These are phyloP conservation scores for Philaenus spumarius DNA, from an alignment of 1,140 invertebrate genomes.

Conservation along the genomic window DNA sequence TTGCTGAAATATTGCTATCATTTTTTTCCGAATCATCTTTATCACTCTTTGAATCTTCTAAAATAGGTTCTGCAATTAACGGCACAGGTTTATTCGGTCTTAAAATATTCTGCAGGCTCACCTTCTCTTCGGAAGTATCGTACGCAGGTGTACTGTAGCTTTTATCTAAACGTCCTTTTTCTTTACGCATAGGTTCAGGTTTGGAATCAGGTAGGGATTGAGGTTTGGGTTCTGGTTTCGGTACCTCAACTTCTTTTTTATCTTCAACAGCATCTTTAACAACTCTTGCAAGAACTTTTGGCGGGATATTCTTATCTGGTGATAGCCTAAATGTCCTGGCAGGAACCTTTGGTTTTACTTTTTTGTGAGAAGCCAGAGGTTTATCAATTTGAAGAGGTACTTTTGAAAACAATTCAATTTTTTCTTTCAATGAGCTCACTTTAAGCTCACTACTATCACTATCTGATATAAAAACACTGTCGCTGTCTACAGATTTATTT, in stretches of 20 bases:
- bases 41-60: slow-evolving; percentile 11
- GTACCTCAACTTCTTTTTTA: background rate
- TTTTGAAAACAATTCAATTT: slow-evolving; percentile 28
- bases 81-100: slow-evolving; percentile 1
- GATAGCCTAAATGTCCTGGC: slow-evolving; percentile 30
- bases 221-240: no score
- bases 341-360: slow-evolving; percentile 33
- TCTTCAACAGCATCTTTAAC: background rate
- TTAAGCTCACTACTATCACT: slow-evolving; percentile 4
- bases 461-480: slow-evolving; percentile 7
- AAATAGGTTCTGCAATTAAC: slow-evolving; percentile 7
- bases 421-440: slow-evolving; percentile 21
- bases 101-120: slow-evolving; percentile 26
- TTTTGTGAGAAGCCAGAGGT: background rate
- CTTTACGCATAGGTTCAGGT: slow-evolving; percentile 26
- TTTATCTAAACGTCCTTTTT: slow-evolving; percentile 58
- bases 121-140: slow-evolving; percentile 38
- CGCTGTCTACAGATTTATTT: slow-evolving; percentile 9
- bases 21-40: slow-evolving; percentile 31
- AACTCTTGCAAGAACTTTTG: background rate
- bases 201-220: no score
- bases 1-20: slow-evolving; percentile 21
- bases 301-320: background rate
- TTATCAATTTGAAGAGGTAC: background rate
- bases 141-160: slow-evolving; percentile 69